phyloP scores from a whole-genome alignment of 2,888 invertebrate species.

The Allolobophora icterica region DNA sequence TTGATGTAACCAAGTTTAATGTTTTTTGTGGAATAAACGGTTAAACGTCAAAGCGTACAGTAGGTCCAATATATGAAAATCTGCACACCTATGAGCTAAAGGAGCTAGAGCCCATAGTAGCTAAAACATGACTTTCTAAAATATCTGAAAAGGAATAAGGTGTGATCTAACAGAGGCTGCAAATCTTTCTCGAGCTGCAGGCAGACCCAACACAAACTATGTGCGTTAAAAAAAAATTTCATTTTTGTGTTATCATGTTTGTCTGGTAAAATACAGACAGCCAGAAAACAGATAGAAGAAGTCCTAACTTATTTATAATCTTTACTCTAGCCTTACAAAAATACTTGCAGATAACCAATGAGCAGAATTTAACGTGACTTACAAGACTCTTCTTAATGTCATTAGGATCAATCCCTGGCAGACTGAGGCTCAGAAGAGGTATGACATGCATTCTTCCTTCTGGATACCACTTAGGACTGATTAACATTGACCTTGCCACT shows the following conservation, averaged over 20 bases:
- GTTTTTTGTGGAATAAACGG: no score
- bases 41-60: no score
- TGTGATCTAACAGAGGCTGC: no score
- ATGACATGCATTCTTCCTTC: conserved; percentile 81
- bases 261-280: not conserved
- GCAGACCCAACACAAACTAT: not conserved
- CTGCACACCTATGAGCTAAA: not conserved
- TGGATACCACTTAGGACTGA: conserved; percentile 64
- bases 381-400: conserved; percentile 73
- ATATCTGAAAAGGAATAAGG: not conserved
- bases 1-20: no score
- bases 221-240: no score
- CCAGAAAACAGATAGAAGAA: not conserved
- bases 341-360: not conserved
- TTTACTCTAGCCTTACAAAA: not conserved
- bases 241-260: not conserved
- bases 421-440: conserved; percentile 78
- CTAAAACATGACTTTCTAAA: not conserved
- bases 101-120: no score
- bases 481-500: conserved; percentile 67
- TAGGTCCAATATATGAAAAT: no score
- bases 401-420: conserved; percentile 90
- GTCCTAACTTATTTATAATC: not conserved
- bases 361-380: not conserved
- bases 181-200: not conserved